Base-by-base conservation (phyloP, 1,140 invertebrate genomes). In the Heliconius nattereri region DNA sequence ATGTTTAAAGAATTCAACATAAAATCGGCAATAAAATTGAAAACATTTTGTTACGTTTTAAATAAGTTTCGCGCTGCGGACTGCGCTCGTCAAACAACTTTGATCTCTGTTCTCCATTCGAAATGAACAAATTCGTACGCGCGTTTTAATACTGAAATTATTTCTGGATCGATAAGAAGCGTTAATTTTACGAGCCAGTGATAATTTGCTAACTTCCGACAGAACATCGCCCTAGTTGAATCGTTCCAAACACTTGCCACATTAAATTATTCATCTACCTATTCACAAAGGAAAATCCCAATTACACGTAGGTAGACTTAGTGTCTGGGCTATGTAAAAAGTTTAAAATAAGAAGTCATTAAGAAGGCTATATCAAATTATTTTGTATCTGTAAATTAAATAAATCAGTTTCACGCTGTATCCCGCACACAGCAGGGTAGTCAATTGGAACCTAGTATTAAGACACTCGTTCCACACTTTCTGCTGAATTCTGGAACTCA, bases 121-220 rank as follows among this genome's bases (percentile, higher is more conserved):
- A 88, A 92, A 88, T 89, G 89, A 86, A 84, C 87, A 90, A 89
- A 85, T 86, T 93, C 80, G 84, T 84, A 77, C 83, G 86, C 73
- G 60, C 37, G 73, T 78, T 77, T 84, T 83, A 83, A 86, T 83
- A 89, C 81, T 86, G 86, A 93, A 91, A 94, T 92, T 89, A 94
- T 92, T 91, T 92, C 87, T 90, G 87, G 86, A 89, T 92, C 93
- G 93, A 94, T 94, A 94, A 93, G 91, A 90, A 91, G 91, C 91
- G 93, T 94, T 94, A 94, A 94, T 94, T 94, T 94, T 94, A 94
- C 92, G 93, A 94, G 84, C 89, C 87, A 91, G 91, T 92, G 93
- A 94, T 94, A 94, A 94, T 94, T 94, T 94, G 91, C 92, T 91
- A 93, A 94, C 92, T 94, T 94, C 93, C 93, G 93, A 93, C 91